phyloP scores from a whole-genome alignment of 2,888 invertebrate genomes.

The Zaprionus bogoriensis region DNA sequence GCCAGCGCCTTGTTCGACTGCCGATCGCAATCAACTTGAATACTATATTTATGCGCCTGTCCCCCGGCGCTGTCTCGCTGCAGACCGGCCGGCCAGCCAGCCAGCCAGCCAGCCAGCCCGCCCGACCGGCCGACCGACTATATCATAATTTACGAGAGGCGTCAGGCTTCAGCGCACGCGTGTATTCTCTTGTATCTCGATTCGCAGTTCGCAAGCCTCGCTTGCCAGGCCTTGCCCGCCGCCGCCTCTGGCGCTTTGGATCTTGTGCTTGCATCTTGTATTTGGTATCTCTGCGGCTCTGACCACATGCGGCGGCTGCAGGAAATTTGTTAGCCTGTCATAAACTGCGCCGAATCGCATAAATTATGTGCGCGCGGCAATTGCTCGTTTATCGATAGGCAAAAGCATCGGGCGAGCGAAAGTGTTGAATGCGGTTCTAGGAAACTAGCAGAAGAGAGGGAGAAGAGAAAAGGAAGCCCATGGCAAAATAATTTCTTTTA shows the following conservation, averaged over 20 bases:
- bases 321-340: conserved; percentile 76
- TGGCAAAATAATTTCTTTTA: conserved; percentile 65
- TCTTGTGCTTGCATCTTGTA: conserved; percentile 52
- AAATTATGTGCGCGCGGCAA: conserved; percentile 61
- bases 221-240: conserved; percentile 50
- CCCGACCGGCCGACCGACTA: conserved; percentile 23
- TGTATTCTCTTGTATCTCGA: conserved; percentile 74
- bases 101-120: not conserved
- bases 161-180: conserved; percentile 54
- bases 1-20: conserved; percentile 13
- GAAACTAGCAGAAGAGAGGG: too few relatives aligned
- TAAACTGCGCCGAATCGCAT: conserved; percentile 72
- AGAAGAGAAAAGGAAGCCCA: too few relatives aligned
- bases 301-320: conserved; percentile 66
- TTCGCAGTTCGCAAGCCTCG: conserved; percentile 50
- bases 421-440: conserved; percentile 61
- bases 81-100: conserved; percentile 5
- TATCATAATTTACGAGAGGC: conserved; percentile 70
- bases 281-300: conserved; percentile 48
- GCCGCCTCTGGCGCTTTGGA: conserved; percentile 62
- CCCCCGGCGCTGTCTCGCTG: not conserved
- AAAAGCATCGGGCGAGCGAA: conserved; percentile 51
- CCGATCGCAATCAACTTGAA: conserved; percentile 63
- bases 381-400: conserved; percentile 58
- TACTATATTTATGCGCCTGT: conserved; percentile 57